Evolutionary conservation across 37 sponge, comb jelly and placozoan genomes (phyloP).

Genomic region (Cladorhizidae sp.): DNA sequence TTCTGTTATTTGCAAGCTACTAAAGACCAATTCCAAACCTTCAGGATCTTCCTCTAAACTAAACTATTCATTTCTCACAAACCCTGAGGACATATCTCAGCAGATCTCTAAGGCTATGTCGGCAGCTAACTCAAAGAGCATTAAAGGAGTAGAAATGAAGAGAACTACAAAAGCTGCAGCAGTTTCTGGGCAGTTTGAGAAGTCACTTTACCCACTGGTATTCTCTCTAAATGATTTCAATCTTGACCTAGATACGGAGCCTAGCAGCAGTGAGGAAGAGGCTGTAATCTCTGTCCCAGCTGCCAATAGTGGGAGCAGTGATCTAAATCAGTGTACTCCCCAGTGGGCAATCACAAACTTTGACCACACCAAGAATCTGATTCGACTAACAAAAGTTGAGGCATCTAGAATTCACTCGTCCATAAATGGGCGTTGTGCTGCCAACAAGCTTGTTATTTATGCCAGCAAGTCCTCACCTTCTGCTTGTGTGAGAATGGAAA

Average conservation of each 20-base stretch:
- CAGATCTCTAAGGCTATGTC: too few species aligned
- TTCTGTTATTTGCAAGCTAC: too few species aligned
- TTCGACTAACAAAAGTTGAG: not conserved
- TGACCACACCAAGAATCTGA: not conserved
- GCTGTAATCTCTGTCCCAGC: too few species aligned
- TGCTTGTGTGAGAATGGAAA: too few species aligned
- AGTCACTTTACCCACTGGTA: not conserved
- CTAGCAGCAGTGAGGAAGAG: constrained; percentile 5
- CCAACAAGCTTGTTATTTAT: not conserved
- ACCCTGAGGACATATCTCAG: too few species aligned
- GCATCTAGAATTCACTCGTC: not conserved
- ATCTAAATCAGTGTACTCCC: not conserved
- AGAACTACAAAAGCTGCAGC: not conserved
- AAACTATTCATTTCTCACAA: too few species aligned
- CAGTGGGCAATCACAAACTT: not conserved
- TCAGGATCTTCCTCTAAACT: too few species aligned
- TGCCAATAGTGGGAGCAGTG: not conserved
- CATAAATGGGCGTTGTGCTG: not conserved
- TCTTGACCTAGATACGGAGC: constrained; percentile 50
- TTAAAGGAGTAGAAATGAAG: not conserved
- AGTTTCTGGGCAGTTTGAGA: not conserved
- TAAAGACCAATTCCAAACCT: too few species aligned
- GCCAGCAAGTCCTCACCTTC: not conserved
- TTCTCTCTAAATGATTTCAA: too few species aligned
- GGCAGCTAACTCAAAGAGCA: too few species aligned